Percentiles rank a stretch among this genome's conserved stretches.
phyloP scores from a whole-genome alignment of 1,140 invertebrate genomes.

The Platorchestia sp. region DNA sequence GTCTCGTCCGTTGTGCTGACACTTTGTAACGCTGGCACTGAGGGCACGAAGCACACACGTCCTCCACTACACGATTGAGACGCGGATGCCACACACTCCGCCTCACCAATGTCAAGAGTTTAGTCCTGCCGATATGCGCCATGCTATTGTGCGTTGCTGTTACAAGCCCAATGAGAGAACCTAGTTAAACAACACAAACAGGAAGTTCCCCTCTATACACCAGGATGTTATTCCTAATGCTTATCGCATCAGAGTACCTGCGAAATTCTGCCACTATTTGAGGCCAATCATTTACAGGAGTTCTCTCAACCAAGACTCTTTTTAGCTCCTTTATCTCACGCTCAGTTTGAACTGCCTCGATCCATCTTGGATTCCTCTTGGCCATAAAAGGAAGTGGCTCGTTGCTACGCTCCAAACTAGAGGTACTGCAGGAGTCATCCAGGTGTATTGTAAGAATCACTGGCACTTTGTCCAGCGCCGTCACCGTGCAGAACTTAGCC shows the following conservation, averaged over 20 bases:
- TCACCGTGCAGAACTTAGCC: background rate
- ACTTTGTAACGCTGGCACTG: background rate
- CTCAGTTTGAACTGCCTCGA: background rate
- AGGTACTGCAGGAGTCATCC: background rate
- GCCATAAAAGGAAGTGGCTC: background rate
- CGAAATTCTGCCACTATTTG: background rate
- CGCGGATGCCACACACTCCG: background rate
- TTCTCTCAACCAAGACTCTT: background rate
- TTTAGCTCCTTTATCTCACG: background rate
- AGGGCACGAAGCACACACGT: background rate
- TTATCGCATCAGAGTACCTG: background rate
- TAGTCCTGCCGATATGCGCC: background rate
- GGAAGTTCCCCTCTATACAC: background rate
- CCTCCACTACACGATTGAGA: background rate
- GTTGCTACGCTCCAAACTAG: background rate
- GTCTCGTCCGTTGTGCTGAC: background rate
- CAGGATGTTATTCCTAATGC: background rate
- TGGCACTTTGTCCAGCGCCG: background rate
- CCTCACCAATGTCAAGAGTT: background rate
- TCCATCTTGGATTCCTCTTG: background rate
- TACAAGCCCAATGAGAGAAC: background rate
- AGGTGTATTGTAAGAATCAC: background rate
- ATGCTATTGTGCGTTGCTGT: background rate
- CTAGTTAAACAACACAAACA: background rate
- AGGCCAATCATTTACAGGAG: background rate